Base-by-base conservation (phyloP, 2,888 invertebrate genomes). In the Netelia inedita region DNA sequence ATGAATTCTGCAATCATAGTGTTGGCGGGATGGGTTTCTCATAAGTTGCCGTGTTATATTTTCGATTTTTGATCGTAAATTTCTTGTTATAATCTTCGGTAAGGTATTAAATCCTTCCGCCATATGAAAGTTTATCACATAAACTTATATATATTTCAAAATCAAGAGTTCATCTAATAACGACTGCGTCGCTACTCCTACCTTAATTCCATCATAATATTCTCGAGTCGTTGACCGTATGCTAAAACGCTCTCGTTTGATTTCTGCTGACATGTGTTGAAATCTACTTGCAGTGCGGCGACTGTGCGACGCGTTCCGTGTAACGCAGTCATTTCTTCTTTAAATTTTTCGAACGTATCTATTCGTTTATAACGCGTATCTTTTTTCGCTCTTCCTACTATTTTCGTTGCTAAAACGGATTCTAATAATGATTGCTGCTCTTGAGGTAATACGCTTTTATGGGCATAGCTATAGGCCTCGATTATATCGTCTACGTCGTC, bases 401-500 rank as follows among this genome's bases (percentile, higher is more conserved):
- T 50, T 28, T 73, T 61, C 23, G 61, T 63, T 23, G 43, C 23
- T 41, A 74, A 16, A 1, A 74, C 73, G 6, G 63, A 61, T 14
- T 50, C 19, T 10, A 74, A 11, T 23, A 74, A 46, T 8, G 61
- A 46, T 0, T 1, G 1, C 16, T 16, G 61, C 10, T 63, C 28
- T 5, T 23, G 14, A 2, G 2, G 28, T 1, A 50, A 46, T 16
- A 73, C 23, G 9, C 23, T 59, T 19, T 16, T 46, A 23, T 55
- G 50, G 9, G 61, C 61, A 16, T 71, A 79, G 0, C 16, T 61
- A 28, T 79, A 71, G 0, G 71, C 71, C 0, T 61, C 53, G 14
- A 76, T 69, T 10, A 79, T 46, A 46, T 59, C 79, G 8, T 71
- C 71, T 9, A 61, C 61, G 2, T 79, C 61, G 14, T 79, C 61